Evolutionary conservation across 2,888 invertebrate species (phyloP), one percentile per base, ranked within the genome.

Genomic region (Melanostoma mellinum): DNA sequence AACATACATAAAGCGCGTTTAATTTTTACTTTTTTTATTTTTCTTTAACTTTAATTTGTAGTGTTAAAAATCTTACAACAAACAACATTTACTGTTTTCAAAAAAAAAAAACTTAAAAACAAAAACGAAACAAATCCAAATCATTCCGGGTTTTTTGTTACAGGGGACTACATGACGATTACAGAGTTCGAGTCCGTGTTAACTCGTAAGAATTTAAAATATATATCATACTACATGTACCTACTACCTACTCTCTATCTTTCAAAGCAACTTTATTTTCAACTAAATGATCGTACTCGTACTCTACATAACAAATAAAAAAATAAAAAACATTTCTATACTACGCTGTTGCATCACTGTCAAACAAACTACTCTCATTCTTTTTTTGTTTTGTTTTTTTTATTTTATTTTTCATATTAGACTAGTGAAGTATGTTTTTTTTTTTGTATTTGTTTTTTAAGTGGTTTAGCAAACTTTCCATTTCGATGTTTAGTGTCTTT

Each of bases 141-240:
- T 88, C 87, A 87, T 88, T 88, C 88, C 89, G 88, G 88, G 88
- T 90, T 91, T 91, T 89, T 90, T 90, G 90, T 90, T 91, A 89
- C 91, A 91, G 91, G 91, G 89, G 93, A 93, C 94, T 96, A 92
- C 94, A 94, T 92, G 95, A 95, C 93, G 94, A 94, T 94, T 96
- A 95, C 94, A 94, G 94, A 94, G 94, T 95, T 93, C 95, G 95
- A 94, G 95, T 95, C 93, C 94, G 95, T 94, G 93, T 95, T 92
- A 95, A 94, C 93, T 94, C 95, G 96, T 96, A 96, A 96, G 96
- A 93, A 81, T 86, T 86, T 87, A 86, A 78, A 76, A 85, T 84
- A 85, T 85, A 92, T 91, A 86, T 86, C 75, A 80, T 85, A 68
- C 81, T 79, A 87, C 86, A 71, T 86, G 86, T 76, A 85, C 80